Base-by-base conservation (phyloP, 2,113 vertebrate species). In the Proteles cristata region DNA sequence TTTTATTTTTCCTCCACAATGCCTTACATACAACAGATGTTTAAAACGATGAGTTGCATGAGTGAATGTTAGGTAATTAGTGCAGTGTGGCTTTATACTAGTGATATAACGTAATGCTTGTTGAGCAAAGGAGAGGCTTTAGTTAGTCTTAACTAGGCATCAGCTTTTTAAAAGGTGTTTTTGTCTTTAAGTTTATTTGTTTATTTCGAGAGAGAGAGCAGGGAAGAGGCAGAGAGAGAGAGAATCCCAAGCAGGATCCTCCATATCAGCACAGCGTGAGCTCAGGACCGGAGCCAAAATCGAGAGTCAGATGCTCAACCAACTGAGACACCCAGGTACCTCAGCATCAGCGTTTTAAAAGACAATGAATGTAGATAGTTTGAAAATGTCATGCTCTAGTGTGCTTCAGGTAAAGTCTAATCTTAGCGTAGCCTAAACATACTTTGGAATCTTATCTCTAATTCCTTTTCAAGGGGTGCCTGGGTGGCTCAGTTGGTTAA, bases 301-400 rank as follows among this genome's bases (percentile, higher is more conserved):
- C 58, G 7, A 58, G 58, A 58, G 21, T 23, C 58, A 58, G 5
- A 58, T 21, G 58, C 48, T 50, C 48, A 50, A 50, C 48, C 48
- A 50, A 58, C 58, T 7, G 1, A 58, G 7, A 7, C 58, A 58
- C 58, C 19, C 58, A 58, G 58, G 58, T 8, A 7, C 58, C 58
- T 21, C 58, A 23, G 19, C 58, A 58, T 58, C 48, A 50, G 48
- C 48, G 11, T 58, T 58, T 58, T 58, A 23, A 61, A 58, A 61
- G 58, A 21, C 7, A 23, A 85, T 84, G 31, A 90, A 87, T 87
- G 69, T 68, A 63, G 33, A 48, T 89, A 50, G 50, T 68, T 97
- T 94, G 45, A 69, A 97, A 94, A 93, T 88, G 50, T 28, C 45
- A 53, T n/a, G 61, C 77, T 66, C 71, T 79, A 73, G 43, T 92